phyloP scores from a whole-genome alignment of 2,113 vertebrate species.

The Oryzias melastigma region DNA sequence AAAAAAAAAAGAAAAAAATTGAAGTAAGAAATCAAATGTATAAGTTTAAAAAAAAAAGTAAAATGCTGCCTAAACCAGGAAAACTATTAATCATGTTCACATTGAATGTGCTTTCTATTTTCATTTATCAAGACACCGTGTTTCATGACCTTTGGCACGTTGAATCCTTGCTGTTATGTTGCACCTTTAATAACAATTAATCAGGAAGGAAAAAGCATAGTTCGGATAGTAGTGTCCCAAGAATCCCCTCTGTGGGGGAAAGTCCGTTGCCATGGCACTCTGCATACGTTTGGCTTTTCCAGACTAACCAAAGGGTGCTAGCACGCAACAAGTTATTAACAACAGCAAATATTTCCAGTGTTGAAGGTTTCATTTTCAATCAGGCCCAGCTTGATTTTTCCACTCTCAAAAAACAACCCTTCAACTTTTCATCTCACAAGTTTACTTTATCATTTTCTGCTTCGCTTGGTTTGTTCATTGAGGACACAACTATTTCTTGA shows the following conservation, averaged over 20 bases:
- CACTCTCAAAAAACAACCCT: slow-evolving; percentile 16
- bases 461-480: not conserved
- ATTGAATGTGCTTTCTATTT: too few species aligned
- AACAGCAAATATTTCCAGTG: slow-evolving; percentile 51
- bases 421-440: slow-evolving; percentile 5
- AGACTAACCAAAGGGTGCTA: slow-evolving; percentile 24
- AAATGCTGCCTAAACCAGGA: too few species aligned
- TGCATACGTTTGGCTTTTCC: slow-evolving; percentile 37
- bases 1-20: not conserved
- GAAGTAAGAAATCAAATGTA: too few species aligned
- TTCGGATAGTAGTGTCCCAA: slow-evolving; percentile 23
- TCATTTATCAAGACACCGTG: too few species aligned
- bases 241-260: slow-evolving; percentile 35
- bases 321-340: slow-evolving; percentile 29
- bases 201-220: not conserved
- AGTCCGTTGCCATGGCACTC: slow-evolving; percentile 39
- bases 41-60: too few species aligned
- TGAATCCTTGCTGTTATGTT: not conserved
- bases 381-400: slow-evolving; percentile 23
- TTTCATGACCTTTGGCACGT: too few species aligned
- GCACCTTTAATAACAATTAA: not conserved
- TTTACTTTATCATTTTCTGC: not conserved
- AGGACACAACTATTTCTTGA: slow-evolving; percentile 3
- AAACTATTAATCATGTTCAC: too few species aligned
- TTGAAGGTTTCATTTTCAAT: slow-evolving; percentile 47